Percentiles rank a stretch among this genome's conserved stretches.
Conservation (phyloP, 2,797 vertebrate genomes). For the Gambusia yucatana region DNA sequence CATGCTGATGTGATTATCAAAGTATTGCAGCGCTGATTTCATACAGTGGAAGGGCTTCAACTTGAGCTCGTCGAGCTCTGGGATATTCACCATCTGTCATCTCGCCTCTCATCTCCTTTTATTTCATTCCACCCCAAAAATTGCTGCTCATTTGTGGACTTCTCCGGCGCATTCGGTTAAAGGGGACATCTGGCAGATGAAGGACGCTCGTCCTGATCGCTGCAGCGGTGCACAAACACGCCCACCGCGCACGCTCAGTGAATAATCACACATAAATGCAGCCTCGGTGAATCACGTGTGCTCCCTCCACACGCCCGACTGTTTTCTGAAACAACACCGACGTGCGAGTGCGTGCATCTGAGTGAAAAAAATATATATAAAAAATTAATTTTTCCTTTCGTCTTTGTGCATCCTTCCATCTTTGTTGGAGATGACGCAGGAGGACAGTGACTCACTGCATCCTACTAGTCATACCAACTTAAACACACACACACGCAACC, state of each 20-base stretch:
- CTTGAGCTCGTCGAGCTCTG: neutral
- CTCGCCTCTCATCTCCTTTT: conserved; percentile 2
- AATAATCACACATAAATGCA: conserved; percentile 48
- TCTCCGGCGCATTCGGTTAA: conserved; percentile 23
- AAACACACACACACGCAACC: conserved; percentile 11
- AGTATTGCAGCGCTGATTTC: neutral
- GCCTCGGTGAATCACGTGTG: conserved; percentile 14
- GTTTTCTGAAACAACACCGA: conserved; percentile 49
- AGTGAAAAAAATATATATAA: neutral
- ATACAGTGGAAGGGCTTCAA: neutral
- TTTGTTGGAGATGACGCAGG: conserved; percentile 53
- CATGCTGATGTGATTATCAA: conserved; percentile 5
- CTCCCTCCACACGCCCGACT: conserved; percentile 15
- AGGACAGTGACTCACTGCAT: conserved; percentile 50
- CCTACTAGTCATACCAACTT: conserved; percentile 22
- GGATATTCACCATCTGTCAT: conserved; percentile 8
- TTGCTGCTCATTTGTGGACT: conserved; percentile 31
- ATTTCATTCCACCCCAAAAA: neutral
- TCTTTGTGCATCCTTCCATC: conserved; percentile 20
- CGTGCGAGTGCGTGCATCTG: conserved; percentile 1
- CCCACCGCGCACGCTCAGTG: conserved; percentile 22
- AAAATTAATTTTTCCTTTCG: conserved; percentile 11
- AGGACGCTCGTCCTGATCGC: conserved; percentile 39
- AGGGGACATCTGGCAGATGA: conserved; percentile 37
- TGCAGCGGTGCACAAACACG: conserved; percentile 41